Evolutionary conservation across 2,888 invertebrate species (phyloP), one percentile per base, ranked within the genome.

Genomic region (Polia nebulosa): DNA sequence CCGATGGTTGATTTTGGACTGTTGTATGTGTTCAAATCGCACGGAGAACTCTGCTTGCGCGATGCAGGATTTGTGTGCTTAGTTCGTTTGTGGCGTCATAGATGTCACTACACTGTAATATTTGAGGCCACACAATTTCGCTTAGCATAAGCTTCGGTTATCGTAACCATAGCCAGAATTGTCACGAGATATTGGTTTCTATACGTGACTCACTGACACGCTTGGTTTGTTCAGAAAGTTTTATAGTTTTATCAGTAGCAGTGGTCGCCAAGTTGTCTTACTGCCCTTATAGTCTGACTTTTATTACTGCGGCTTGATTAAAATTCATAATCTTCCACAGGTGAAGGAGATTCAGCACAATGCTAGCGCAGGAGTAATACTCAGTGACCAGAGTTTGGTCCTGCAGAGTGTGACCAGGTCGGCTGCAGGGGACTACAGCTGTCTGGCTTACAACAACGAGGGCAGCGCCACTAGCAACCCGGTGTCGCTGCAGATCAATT

Each of bases 331-430:
- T 60, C 1, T 32, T 49, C 22, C 9, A 15, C 95, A 98, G 98
- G 97, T 97, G 32, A 96, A 97, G 86, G 97, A 97, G 86, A 96
- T 98, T 86, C 97, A 97, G 87, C 98, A 98, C 93, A 98, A 98
- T 89, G 96, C 97, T 3, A 97, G 97, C 66, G 97, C 97, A 8
- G 98, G 98, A 47, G 97, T 98, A 65, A 98, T 98, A 81, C 97
- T 98, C 69, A 98, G 98, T 91, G 98, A 98, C 93, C 98, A 98
- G 93, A 98, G 98, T 89, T 95, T 99, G 71, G 98, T 98, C n/a
- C 96, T 99, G 83, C 98, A 98, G 93, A 97, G 97, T 81, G 98
- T 98, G 75, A 97, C 97, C 78, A 96, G 98, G 67, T 96, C 97
- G 41, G 96, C 97, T 57, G 97, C 98, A 0, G 98, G 98, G 1